phyloP scores from a whole-genome alignment of 2,888 invertebrate species.

The Coecobrya sp. region DNA sequence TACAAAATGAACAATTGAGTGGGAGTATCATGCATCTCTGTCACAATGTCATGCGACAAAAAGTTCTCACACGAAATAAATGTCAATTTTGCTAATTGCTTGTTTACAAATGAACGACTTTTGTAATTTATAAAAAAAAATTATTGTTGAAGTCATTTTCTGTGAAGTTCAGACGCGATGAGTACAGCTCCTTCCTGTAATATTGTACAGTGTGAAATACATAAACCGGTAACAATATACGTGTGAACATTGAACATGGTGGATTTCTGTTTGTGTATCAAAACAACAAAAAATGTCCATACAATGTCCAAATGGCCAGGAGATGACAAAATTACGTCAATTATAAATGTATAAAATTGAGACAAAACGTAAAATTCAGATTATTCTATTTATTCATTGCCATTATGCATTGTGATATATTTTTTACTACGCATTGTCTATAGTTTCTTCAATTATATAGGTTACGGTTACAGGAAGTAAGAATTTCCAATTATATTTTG shows the following conservation, averaged over 20 bases:
- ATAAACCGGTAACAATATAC: slow-evolving; percentile 19
- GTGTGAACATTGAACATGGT: slow-evolving; percentile 4
- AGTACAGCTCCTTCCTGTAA: background rate
- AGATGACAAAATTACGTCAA: background rate
- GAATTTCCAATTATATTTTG: background rate
- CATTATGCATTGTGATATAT: background rate
- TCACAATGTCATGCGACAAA: slow-evolving; percentile 77
- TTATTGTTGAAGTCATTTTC: background rate
- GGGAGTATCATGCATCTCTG: slow-evolving; percentile 68
- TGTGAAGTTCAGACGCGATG: background rate
- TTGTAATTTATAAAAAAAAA: slow-evolving; percentile 14
- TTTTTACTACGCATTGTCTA: background rate
- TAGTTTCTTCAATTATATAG: background rate
- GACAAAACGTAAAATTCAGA: background rate
- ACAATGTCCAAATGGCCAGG: background rate
- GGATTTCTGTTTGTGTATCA: too few relatives aligned
- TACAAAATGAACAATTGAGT: background rate
- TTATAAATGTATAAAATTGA: background rate
- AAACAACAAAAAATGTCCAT: background rate
- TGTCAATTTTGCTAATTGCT: slow-evolving; percentile 69
- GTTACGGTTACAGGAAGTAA: slow-evolving; percentile 9
- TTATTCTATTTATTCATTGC: background rate
- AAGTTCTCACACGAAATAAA: slow-evolving; percentile 72
- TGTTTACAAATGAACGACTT: slow-evolving; percentile 59
- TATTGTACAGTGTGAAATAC: background rate